Evolutionary conservation across 2,888 invertebrate species (phyloP).

Genomic region (Sthenelais limicola): DNA sequence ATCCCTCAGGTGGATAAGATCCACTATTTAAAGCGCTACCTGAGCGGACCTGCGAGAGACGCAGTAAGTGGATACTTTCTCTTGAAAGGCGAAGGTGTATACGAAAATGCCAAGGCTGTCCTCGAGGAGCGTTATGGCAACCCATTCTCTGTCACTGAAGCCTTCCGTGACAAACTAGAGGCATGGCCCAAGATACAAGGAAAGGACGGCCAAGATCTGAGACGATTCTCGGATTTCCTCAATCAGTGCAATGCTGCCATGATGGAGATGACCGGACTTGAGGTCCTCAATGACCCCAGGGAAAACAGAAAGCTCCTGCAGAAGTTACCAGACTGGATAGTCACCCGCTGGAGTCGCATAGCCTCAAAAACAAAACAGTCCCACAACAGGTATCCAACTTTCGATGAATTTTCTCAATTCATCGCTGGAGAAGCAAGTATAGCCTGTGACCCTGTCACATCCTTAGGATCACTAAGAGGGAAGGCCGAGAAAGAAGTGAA

Average conservation of each 20-base stretch:
- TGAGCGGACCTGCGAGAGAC: background rate
- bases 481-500: no score
- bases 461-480: no score
- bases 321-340: constrained; percentile 2
- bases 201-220: background rate
- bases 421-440: background rate
- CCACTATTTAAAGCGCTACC: background rate
- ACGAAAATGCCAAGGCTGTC: background rate
- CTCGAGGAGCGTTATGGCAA: constrained; percentile 1
- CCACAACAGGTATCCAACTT: background rate
- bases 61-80: background rate
- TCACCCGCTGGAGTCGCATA: background rate
- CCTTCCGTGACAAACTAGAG: background rate
- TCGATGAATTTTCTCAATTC: background rate
- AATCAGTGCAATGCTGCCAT: background rate
- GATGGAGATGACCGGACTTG: background rate
- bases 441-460: background rate
- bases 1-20: background rate
- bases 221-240: background rate
- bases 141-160: background rate
- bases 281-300: background rate
- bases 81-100: background rate
- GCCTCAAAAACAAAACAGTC: background rate
- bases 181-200: background rate
- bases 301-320: background rate